A percentile compares a stretch with the other conserved stretches of the same genome.
Evolutionary conservation across 2,888 invertebrate species (phyloP).

Genomic region (Alentia gelatinosa): DNA sequence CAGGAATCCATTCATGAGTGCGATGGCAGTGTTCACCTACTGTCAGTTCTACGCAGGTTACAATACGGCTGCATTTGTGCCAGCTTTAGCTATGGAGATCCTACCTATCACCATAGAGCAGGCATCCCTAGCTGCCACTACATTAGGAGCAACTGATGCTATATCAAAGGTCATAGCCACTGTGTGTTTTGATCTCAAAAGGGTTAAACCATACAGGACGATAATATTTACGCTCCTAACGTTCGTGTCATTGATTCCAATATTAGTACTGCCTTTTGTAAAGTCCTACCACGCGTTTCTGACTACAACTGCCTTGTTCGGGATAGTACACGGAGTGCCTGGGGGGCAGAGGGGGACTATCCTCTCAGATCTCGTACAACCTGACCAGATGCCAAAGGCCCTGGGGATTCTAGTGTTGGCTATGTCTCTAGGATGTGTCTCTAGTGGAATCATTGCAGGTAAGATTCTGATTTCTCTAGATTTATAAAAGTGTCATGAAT

Average conservation of each 20-base stretch:
- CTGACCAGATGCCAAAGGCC: background rate
- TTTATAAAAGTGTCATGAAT: too few relatives aligned
- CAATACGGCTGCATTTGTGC: background rate
- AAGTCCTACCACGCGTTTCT: background rate
- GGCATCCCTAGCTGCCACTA: background rate
- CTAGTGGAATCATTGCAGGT: background rate
- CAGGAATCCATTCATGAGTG: background rate
- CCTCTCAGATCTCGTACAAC: background rate
- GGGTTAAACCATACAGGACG: background rate
- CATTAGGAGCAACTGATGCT: background rate
- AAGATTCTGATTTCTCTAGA: too few relatives aligned
- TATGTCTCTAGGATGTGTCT: background rate
- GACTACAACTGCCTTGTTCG: background rate
- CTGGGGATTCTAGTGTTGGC: background rate
- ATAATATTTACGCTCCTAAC: background rate
- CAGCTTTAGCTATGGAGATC: background rate
- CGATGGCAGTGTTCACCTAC: background rate
- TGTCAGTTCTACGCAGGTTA: background rate
- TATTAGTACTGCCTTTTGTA: background rate
- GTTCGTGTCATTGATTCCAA: background rate
- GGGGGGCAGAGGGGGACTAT: slow-evolving; percentile 17
- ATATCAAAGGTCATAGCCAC: background rate
- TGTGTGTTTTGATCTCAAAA: background rate
- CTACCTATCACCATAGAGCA: background rate
- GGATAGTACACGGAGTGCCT: background rate